Percentiles rank a stretch among this genome's conserved stretches.
Conservation (phyloP, 92 coral and sea anemone genomes). For the Diadumene lineata region DNA sequence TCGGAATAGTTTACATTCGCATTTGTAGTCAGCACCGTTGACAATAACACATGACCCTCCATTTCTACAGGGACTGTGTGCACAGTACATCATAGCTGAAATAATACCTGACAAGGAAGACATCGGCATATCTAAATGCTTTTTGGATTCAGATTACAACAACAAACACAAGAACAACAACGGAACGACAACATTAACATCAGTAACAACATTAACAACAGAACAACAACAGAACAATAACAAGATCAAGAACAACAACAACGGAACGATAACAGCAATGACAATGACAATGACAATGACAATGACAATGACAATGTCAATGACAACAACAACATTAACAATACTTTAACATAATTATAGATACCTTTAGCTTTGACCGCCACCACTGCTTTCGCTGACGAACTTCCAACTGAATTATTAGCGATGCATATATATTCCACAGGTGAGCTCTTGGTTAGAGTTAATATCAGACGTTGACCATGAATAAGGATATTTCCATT, state of each 20-base stretch:
- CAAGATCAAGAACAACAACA: too few relatives aligned
- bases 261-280: too few relatives aligned
- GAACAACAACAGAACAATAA: too few relatives aligned
- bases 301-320: too few relatives aligned
- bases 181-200: too few relatives aligned
- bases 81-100: neutral
- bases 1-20: constrained; percentile 10
- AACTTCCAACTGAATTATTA: neutral
- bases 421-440: neutral
- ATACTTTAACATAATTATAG: neutral
- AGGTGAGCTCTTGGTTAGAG: neutral
- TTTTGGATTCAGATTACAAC: too few relatives aligned
- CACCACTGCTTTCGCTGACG: neutral
- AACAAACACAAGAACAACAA: too few relatives aligned
- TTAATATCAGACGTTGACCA: neutral
- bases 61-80: neutral
- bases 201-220: too few relatives aligned
- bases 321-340: too few relatives aligned
- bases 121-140: too few relatives aligned
- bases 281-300: too few relatives aligned
- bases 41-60: neutral
- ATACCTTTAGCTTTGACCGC: neutral
- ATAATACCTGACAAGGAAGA: too few relatives aligned
- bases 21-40: neutral
- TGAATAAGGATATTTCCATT: neutral